A percentile compares a stretch with the other conserved stretches of the same genome.
Evolutionary conservation across 1,140 invertebrate species (phyloP).

Genomic region (Chelonus insularis): DNA sequence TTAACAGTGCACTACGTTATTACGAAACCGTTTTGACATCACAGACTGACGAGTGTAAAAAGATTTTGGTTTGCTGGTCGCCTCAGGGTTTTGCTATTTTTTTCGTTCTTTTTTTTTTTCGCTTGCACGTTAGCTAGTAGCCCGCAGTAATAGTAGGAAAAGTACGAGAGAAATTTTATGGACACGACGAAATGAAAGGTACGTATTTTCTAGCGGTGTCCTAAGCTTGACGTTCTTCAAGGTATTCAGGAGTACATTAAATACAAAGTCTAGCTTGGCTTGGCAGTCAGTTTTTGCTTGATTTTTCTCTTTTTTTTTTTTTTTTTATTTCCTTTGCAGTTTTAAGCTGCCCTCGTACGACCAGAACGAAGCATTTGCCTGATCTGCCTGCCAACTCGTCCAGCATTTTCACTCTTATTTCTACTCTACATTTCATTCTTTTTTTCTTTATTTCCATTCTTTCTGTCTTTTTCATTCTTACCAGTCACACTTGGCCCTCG

Average conservation of each 20-base stretch:
- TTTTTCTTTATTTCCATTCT: constrained; percentile 7
- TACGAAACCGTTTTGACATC: constrained; percentile 1
- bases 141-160: neutral
- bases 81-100: neutral
- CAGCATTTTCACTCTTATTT: constrained; percentile 11
- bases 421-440: constrained; percentile 2
- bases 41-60: constrained; percentile 4
- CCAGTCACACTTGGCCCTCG: neutral
- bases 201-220: neutral
- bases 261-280: neutral
- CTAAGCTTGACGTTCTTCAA: neutral
- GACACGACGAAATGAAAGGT: neutral
- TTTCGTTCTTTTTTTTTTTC: neutral
- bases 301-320: neutral
- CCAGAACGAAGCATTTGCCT: neutral
- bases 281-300: neutral
- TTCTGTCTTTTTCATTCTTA: constrained; percentile 24
- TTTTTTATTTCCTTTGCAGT: neutral
- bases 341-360: neutral
- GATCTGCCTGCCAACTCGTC: constrained; percentile 19
- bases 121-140: too few species aligned
- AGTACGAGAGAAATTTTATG: neutral
- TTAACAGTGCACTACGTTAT: neutral
- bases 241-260: neutral
- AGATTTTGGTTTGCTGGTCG: neutral